A percentile compares a stretch with the other conserved stretches of the same genome.
phyloP scores from a whole-genome alignment of 1,140 invertebrate species.

The Musca vetustissima region DNA sequence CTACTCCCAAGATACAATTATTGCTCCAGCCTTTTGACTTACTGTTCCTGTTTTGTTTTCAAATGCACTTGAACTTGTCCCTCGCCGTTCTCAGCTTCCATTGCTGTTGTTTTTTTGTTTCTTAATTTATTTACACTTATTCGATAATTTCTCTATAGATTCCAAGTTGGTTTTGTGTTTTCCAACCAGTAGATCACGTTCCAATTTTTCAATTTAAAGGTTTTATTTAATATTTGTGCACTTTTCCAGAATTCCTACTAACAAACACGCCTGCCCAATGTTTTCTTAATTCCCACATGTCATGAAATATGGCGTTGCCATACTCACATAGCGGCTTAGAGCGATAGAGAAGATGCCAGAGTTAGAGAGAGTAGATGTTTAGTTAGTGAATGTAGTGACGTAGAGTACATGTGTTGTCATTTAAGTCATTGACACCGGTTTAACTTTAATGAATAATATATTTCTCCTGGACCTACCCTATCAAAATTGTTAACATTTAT shows the following conservation, averaged over 20 bases:
- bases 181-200: conserved; percentile 1
- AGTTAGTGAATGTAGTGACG: no score
- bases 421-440: no score
- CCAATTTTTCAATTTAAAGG: not conserved
- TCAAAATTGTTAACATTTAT: no score
- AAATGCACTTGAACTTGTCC: conserved; percentile 74
- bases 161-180: not conserved
- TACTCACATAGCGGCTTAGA: no score
- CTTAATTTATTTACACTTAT: conserved; percentile 7
- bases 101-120: conserved; percentile 30
- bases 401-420: no score
- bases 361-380: no score
- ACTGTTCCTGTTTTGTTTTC: conserved; percentile 79
- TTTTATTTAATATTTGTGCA: conserved; percentile 2
- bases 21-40: conserved; percentile 55
- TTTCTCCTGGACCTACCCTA: no score
- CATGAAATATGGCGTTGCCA: no score
- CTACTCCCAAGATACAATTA: not conserved
- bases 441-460: no score
- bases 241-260: not conserved
- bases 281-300: no score
- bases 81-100: conserved; percentile 55
- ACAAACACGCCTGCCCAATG: conserved; percentile 9
- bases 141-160: not conserved
- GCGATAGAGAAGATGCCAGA: no score